Conservation (phyloP, 2,888 invertebrate genomes). For the Amphimallon solstitiale region DNA sequence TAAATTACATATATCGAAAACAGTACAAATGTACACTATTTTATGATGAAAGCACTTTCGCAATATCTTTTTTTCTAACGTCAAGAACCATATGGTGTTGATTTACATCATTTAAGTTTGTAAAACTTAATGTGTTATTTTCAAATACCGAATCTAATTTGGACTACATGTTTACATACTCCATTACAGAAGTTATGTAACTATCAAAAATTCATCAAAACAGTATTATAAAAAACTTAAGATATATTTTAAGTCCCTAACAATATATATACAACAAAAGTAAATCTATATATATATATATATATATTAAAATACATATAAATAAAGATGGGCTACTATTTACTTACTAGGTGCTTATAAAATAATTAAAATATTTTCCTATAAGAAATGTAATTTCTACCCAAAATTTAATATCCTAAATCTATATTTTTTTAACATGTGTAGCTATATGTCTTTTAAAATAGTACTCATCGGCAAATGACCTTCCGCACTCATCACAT, state of each 20-base stretch:
- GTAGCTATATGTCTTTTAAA: slow-evolving; percentile 60
- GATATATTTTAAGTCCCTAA: slow-evolving; percentile 7
- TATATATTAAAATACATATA: slow-evolving; percentile 10
- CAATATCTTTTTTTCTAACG: too few relatives aligned
- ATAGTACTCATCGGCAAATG: slow-evolving; percentile 62
- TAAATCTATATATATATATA: slow-evolving; percentile 2
- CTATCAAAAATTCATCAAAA: not conserved
- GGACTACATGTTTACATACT: too few relatives aligned
- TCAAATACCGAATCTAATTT: too few relatives aligned
- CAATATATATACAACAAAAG: slow-evolving; percentile 11
- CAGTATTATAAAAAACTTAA: not conserved
- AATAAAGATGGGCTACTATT: not conserved
- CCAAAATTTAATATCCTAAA: not conserved
- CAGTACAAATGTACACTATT: too few relatives aligned
- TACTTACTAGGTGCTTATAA: slow-evolving; percentile 6
- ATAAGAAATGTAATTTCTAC: not conserved
- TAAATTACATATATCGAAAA: too few relatives aligned
- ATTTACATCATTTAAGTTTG: too few relatives aligned
- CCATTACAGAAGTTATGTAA: too few relatives aligned
- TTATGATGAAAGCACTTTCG: too few relatives aligned
- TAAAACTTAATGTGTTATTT: too few relatives aligned
- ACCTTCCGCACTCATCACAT: slow-evolving; percentile 60
- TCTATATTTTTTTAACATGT: slow-evolving; percentile 50
- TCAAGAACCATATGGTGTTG: too few relatives aligned
- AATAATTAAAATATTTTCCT: not conserved